Evolutionary conservation across 1,140 invertebrate genomes (phyloP), one percentile per base, ranked within the genome.

Genomic region (Mycetomoellerius zeteki): DNA sequence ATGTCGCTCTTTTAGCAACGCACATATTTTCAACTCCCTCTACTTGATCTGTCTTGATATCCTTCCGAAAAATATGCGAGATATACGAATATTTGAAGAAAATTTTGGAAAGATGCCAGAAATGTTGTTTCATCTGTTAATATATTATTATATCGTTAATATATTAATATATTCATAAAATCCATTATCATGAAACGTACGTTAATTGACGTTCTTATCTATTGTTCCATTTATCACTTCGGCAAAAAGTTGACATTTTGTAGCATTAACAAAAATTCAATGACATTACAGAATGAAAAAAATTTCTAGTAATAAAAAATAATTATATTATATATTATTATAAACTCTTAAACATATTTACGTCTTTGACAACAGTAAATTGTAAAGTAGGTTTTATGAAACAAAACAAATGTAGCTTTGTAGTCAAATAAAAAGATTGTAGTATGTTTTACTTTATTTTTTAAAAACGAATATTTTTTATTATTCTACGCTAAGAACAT

Each of bases 21-120:
- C 75, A 82, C 88, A 86, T 90, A 90, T 88, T 85, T 87, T 73
- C 73, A 47, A 37, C 64, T 56, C 56, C 64, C 24, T 21, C 24
- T 27, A n/a, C 27, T n/a, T 50, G 12, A 5, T 50, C 3, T 5
- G n/a, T 58, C 67, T 78, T 54, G 30, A 76, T 50, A 24, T 52
- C 21, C 43, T 75, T 27, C 62, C 12, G 1, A n/a, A 56, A 37
- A 67, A 43, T 56, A 69, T 47, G 56, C 12, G 21, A 52, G 21
- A 62, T 47, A 14, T n/a, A 60, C 19, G 78, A 72, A 43, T 43
- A 43, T 73, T 73, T 62, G 69, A 82, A 62, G n/a, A 7, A 54
- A 82, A 86, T 67, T 85, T 86, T 69, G 72, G 16, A 19, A 30
- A 19, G 21, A 10, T 21, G 64, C 14, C 47, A 24, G 50, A 27